These are phyloP conservation scores for Drosophila obscura DNA, from an alignment of 1,140 invertebrate genomes.

Conservation along the genomic window DNA sequence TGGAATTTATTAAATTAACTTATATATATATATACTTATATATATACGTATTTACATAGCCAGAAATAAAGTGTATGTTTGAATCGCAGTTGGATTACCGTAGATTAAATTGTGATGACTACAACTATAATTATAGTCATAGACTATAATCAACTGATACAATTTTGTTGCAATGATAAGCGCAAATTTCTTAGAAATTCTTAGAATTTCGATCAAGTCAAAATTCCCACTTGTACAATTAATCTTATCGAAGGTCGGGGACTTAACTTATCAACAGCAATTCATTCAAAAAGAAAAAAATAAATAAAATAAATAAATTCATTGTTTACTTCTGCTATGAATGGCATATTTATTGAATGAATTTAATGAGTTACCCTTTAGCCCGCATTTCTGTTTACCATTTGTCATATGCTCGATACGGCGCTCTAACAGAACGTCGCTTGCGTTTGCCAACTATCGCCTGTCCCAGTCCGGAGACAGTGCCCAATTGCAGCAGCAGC, in stretches of 20 bases:
- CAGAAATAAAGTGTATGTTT: too few relatives aligned
- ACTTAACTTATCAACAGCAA: conserved; percentile 4
- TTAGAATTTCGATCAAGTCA: neutral
- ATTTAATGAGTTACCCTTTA: conserved; percentile 2
- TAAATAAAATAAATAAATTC: too few relatives aligned
- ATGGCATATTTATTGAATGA: conserved; percentile 34
- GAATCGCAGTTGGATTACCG: too few relatives aligned
- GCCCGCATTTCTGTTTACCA: neutral
- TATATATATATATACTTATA: too few relatives aligned
- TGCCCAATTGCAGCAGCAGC: conserved; percentile 89
- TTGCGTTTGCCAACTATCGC: conserved; percentile 80
- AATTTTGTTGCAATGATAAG: neutral
- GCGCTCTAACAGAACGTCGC: conserved; percentile 53
- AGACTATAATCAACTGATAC: too few relatives aligned
- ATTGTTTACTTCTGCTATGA: conserved; percentile 9
- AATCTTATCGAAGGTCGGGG: conserved; percentile 24
- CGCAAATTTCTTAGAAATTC: neutral
- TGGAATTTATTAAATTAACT: too few relatives aligned
- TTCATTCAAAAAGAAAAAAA: conserved; percentile 15
- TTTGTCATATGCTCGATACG: conserved; percentile 13
- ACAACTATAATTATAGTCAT: too few relatives aligned
- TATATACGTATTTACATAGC: too few relatives aligned
- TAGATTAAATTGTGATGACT: too few relatives aligned
- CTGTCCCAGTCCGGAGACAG: conserved; percentile 85
- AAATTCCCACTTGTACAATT: neutral